Conservation (phyloP, 2,888 invertebrate genomes). For the Strigamia maritima region DNA sequence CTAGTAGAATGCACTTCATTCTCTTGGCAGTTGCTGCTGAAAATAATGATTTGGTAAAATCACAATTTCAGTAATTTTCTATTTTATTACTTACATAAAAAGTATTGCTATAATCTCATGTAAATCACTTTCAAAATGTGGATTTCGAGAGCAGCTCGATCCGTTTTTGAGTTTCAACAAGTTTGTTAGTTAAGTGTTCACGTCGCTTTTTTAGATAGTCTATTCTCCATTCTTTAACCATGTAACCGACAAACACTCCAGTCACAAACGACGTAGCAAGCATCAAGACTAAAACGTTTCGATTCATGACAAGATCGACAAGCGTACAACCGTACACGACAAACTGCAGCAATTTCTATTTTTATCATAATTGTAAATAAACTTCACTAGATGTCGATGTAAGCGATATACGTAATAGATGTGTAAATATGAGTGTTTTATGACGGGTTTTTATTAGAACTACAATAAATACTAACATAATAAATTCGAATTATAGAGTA, state of each 20-base stretch:
- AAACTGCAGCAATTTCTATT: neutral
- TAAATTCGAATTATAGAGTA: no score
- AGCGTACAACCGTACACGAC: no score
- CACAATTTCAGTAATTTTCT: no score
- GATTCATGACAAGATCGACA: neutral
- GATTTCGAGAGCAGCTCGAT: constrained; percentile 45
- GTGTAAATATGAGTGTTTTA: no score
- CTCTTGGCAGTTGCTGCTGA: no score
- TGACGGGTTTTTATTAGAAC: no score
- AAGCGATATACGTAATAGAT: no score
- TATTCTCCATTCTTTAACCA: constrained; percentile 48
- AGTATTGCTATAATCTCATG: neutral
- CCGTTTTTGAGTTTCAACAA: constrained; percentile 48
- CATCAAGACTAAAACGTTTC: neutral
- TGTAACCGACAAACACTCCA: constrained; percentile 49
- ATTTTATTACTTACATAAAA: neutral
- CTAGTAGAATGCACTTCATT: no score
- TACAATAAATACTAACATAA: no score
- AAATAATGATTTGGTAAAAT: no score
- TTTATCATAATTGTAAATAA: neutral
- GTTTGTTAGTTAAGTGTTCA: constrained; percentile 48
- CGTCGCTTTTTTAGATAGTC: constrained; percentile 47
- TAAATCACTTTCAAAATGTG: neutral
- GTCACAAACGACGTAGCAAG: constrained; percentile 43
- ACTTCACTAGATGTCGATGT: neutral